Base-by-base conservation (phyloP, 2,888 invertebrate species). In the Yponomeuta plumbellus region DNA sequence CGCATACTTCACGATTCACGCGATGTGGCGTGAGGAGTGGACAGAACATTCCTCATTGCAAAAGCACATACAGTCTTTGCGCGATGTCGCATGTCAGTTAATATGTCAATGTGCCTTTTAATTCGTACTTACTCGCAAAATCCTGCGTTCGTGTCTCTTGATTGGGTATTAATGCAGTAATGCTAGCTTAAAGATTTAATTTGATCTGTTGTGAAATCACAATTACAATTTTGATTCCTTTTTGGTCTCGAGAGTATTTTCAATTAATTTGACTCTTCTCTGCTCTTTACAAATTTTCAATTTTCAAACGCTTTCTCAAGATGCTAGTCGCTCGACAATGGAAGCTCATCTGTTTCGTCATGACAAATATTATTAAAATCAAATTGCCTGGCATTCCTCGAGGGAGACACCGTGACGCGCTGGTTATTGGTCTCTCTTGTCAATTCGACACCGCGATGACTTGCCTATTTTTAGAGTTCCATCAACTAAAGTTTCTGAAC, bases 361-460 rank as follows among this genome's bases (percentile, higher is more conserved):
- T 44, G 17, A 11, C 21, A n/a, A 61, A 40, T 21, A 63, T 11
- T 44, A 63, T 63, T 40, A 63, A 44, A 44, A 44, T 63, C 44
- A 22, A 63, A 63, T 40, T n/a, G 63, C 39, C n/a, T 63, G 63
- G 40, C 63, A 63, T 63, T 63, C 63, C 44, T 63, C 44, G 40
- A 21, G 40, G 63, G 20, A 40, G n/a, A 11, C 40, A 44, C 44
- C 63, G 63, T 63, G 63, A 63, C 63, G 44, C 44, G 44, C 44
- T 17, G 44, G 44, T 20, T 63, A 44, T 63, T 40, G 63, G 40
- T 63, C n/a, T 44, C 63, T 62, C 71, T 73, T 74, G 75, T 80
- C 76, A 75, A 79, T 81, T 77, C 77, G 79, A 79, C 81, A 78
- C 76, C 70, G 73, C 76, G 79, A 75, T 84, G 81, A 83, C 81